These are phyloP conservation scores for Chrysolina haemoptera DNA, from an alignment of 2,888 invertebrate genomes.

Conservation along the genomic window DNA sequence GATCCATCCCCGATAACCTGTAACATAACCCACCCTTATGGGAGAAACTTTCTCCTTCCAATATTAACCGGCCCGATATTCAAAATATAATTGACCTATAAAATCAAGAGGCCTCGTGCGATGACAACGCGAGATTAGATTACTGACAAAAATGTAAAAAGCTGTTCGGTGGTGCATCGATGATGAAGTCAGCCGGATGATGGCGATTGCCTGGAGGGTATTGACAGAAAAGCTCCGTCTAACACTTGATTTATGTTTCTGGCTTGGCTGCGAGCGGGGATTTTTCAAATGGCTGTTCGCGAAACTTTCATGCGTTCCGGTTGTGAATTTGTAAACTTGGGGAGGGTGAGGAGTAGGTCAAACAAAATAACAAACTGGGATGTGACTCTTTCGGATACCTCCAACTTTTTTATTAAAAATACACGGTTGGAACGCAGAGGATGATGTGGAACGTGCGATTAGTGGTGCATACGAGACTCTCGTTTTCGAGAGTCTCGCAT, in stretches of 20 bases:
- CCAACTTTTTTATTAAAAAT: slow-evolving; percentile 11
- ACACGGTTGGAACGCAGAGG: background rate
- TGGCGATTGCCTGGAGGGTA: slow-evolving; percentile 6
- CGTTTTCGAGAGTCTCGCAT: too few species aligned
- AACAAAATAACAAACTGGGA: slow-evolving; percentile 15
- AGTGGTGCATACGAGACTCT: too few species aligned
- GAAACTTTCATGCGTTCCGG: slow-evolving; percentile 10
- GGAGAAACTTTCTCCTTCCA: background rate
- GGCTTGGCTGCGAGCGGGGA: slow-evolving; percentile 16
- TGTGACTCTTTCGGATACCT: background rate
- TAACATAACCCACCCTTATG: too few species aligned
- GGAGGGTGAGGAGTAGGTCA: background rate
- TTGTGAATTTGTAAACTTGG: background rate
- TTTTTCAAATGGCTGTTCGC: slow-evolving; percentile 14
- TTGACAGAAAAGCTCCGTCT: slow-evolving; percentile 30
- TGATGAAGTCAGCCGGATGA: slow-evolving; percentile 21
- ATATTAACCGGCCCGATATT: background rate
- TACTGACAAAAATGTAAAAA: background rate
- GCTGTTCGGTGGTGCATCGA: background rate
- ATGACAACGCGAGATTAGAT: slow-evolving; percentile 19
- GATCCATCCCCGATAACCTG: too few species aligned
- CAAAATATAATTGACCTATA: slow-evolving; percentile 20
- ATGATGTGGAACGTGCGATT: background rate
- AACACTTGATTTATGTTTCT: slow-evolving; percentile 25
- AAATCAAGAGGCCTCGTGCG: slow-evolving; percentile 11